Evolutionary conservation across 2,888 invertebrate species (phyloP).

Genomic region (Dryococelus australis): DNA sequence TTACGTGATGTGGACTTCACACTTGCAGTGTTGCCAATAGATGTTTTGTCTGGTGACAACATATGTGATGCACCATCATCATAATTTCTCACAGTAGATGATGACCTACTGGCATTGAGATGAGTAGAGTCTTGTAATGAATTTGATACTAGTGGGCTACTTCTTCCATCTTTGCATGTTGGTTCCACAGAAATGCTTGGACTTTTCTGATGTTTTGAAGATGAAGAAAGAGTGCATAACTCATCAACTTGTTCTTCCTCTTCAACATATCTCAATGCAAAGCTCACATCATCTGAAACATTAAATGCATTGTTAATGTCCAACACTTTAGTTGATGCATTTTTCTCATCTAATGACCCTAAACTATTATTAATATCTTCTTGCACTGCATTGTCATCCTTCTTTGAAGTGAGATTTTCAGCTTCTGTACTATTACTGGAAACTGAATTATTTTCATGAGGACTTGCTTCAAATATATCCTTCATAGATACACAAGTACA

Average conservation of each 20-base stretch:
- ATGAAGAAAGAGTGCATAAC: background rate
- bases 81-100: background rate
- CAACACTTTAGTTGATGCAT: background rate
- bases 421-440: too few relatives aligned
- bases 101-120: background rate
- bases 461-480: too few relatives aligned
- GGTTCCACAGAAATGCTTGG: background rate
- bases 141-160: background rate
- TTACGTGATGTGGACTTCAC: background rate
- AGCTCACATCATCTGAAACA: background rate
- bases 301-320: too few relatives aligned
- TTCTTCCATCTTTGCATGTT: background rate
- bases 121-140: background rate
- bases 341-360: background rate
- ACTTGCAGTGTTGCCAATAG: background rate
- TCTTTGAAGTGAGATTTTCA: background rate
- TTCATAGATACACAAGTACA: too few relatives aligned
- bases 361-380: background rate
- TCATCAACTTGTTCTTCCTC: background rate
- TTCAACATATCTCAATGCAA: background rate
- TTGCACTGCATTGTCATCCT: background rate
- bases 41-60: background rate
- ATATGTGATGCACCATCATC: background rate
- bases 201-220: background rate
- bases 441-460: too few relatives aligned